phyloP scores from a whole-genome alignment of 1,140 invertebrate species.

The Lepidurus packardi region DNA sequence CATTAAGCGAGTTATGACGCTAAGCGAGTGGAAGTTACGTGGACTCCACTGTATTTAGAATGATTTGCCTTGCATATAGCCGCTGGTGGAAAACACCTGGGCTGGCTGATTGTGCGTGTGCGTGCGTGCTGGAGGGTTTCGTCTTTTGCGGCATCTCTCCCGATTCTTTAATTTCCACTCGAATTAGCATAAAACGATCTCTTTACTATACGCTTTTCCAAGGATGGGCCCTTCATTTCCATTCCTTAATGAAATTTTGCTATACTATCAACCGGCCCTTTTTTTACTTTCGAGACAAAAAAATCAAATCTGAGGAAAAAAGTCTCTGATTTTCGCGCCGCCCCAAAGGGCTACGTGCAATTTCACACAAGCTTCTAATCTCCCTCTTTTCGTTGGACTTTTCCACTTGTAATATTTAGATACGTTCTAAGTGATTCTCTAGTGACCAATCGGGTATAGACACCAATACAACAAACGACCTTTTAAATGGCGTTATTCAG shows the following conservation, averaged over 20 bases:
- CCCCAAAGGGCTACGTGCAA: not conserved
- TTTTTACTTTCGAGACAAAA: too few species aligned
- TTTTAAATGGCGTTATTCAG: too few species aligned
- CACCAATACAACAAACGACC: too few species aligned
- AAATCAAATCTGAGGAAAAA: too few species aligned
- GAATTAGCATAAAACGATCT: not conserved
- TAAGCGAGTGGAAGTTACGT: too few species aligned
- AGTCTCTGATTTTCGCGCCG: too few species aligned
- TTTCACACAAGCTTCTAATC: not conserved
- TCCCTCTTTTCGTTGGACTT: too few species aligned
- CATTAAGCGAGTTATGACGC: too few species aligned
- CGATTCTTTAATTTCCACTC: not conserved
- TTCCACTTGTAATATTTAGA: too few species aligned
- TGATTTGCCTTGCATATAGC: not conserved
- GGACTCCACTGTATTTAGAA: too few species aligned
- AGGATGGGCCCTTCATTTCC: not conserved
- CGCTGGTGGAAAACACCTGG: not conserved
- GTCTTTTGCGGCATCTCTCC: conserved; percentile 6
- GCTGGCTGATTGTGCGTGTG: not conserved
- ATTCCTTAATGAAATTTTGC: not conserved
- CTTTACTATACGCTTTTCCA: not conserved
- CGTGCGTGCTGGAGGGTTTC: not conserved
- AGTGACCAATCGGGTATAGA: too few species aligned
- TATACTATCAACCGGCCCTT: not conserved
- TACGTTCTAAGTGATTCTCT: too few species aligned